These are phyloP conservation scores for Sander lucioperca DNA, from an alignment of 2,113 vertebrate genomes.

Conservation along the genomic window DNA sequence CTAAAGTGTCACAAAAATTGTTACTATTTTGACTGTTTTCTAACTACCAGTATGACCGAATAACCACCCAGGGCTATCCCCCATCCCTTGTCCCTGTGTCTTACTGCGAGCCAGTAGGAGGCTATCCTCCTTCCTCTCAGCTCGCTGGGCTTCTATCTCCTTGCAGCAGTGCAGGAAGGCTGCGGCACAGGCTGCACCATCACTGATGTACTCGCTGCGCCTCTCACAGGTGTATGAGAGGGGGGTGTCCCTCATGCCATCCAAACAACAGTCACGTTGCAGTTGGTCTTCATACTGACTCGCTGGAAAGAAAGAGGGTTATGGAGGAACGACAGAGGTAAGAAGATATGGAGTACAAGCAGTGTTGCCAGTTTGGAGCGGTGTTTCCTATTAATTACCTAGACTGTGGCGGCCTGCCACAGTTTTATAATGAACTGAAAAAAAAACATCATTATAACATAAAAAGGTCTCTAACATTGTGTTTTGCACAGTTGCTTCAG, in stretches of 20 bases:
- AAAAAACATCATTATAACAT: too few species aligned
- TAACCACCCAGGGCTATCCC: background rate
- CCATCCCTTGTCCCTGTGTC: background rate
- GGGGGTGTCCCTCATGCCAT: slow-evolving; percentile 84
- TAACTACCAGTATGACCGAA: background rate
- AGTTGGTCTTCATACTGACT: slow-evolving; percentile 69
- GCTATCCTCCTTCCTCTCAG: slow-evolving; percentile 33
- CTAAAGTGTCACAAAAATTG: slow-evolving; percentile 32
- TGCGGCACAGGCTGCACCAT: slow-evolving; percentile 68
- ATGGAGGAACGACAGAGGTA: background rate
- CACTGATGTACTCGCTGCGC: slow-evolving; percentile 80
- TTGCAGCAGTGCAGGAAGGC: slow-evolving; percentile 90
- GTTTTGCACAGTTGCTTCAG: too few species aligned
- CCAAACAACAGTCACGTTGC: slow-evolving; percentile 84
- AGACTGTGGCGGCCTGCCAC: too few species aligned
- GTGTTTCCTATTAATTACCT: too few species aligned
- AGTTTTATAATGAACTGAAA: too few species aligned
- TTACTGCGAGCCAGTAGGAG: slow-evolving; percentile 77
- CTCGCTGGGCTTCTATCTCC: slow-evolving; percentile 23
- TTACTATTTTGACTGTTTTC: background rate
- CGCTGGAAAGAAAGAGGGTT: slow-evolving; percentile 63
- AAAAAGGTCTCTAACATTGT: too few species aligned
- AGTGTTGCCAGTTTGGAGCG: background rate
- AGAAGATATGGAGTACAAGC: background rate
- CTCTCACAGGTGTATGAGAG: slow-evolving; percentile 83